Base-by-base conservation (phyloP, 2,888 invertebrate genomes). In the Pristionchus mayeri region DNA sequence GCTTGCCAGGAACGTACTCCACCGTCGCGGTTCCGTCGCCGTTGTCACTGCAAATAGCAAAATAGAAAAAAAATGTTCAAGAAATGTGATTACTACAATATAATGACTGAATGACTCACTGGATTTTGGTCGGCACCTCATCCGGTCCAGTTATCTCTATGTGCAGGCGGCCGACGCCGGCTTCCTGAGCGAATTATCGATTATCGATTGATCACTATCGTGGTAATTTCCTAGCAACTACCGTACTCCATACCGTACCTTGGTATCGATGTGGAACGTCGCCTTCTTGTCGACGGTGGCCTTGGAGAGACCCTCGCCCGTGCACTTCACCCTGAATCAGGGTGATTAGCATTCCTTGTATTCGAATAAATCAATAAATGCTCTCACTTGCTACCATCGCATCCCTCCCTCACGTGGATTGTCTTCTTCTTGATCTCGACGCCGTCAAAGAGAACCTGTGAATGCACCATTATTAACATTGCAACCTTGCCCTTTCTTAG, bases 71-170 rank as follows among this genome's bases (percentile, higher is more conserved):
- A 27, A 16, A 21, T 9, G 4, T 67, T 34, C 67, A 27, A 9
- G 7, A 11, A 67, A 9, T 34, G 11, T 34, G 7, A 67, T 11
- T 34, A 7, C 9, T 9, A 11, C 67, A 30, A 9, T 57, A 57
- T n/a, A 57, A n/a, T 57, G 7, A 48, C 48, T n/a, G n/a, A n/a
- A n/a, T 21, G 13, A 57, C 81, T 60, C 30, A 63, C 81, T 75
- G 71, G 3, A 75, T 84, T 24, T 48, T 71, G 63, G 84, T 84
- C 78, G 54, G 54, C 3, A 98, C 98, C 94, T 98, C 98, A 94
- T 97, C 97, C 3, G 98, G 98, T 0, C 98, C 98, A 93, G 98
- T 98, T 75, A 98, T 96, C 0, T 97, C 97, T 88, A 98, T 97
- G 80, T 97, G 97, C 85, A 99, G 94, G 78, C 97, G 96, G 0